A percentile compares a stretch with the other conserved stretches of the same genome.
Evolutionary conservation across 2,113 vertebrate species (phyloP).

Genomic region (Hippocampus zosterae): DNA sequence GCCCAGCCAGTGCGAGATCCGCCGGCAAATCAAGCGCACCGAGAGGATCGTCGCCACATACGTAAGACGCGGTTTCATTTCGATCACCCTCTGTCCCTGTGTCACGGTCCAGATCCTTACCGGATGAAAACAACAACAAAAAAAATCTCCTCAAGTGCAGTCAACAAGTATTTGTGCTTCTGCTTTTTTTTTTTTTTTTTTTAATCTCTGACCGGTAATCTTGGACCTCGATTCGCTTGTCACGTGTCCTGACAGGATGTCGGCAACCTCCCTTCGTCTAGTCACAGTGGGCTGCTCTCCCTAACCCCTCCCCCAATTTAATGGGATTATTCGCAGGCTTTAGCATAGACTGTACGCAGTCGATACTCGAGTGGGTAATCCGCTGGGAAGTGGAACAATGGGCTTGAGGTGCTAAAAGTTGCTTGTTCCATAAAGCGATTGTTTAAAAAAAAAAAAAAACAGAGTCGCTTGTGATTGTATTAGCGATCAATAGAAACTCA

Average conservation of each 20-base stretch:
- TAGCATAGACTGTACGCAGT: slow-evolving; percentile 34
- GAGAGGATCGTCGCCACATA: slow-evolving; percentile 86
- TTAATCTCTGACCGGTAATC: background rate
- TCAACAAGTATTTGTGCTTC: no score
- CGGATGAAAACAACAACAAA: no score
- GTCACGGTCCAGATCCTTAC: background rate
- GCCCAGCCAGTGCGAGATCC: slow-evolving; percentile 88
- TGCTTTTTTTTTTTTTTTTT: background rate
- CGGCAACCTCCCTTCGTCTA: background rate
- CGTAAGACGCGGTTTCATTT: slow-evolving; percentile 69
- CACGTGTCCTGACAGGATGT: background rate
- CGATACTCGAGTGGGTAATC: slow-evolving; percentile 32
- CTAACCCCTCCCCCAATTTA: slow-evolving; percentile 43
- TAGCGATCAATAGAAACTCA: slow-evolving; percentile 66
- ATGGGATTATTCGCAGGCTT: slow-evolving; percentile 54
- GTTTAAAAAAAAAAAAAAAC: no score
- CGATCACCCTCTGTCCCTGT: background rate
- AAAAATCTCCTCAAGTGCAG: no score
- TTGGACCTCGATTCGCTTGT: background rate
- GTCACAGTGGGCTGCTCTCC: slow-evolving; percentile 5
- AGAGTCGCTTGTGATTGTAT: slow-evolving; percentile 52
- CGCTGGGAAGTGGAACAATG: slow-evolving; percentile 29
- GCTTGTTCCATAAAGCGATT: slow-evolving; percentile 54
- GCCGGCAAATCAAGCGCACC: slow-evolving; percentile 78
- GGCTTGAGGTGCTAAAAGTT: slow-evolving; percentile 43